Conservation (phyloP, 2,113 vertebrate species). For the Lepus europaeus region DNA sequence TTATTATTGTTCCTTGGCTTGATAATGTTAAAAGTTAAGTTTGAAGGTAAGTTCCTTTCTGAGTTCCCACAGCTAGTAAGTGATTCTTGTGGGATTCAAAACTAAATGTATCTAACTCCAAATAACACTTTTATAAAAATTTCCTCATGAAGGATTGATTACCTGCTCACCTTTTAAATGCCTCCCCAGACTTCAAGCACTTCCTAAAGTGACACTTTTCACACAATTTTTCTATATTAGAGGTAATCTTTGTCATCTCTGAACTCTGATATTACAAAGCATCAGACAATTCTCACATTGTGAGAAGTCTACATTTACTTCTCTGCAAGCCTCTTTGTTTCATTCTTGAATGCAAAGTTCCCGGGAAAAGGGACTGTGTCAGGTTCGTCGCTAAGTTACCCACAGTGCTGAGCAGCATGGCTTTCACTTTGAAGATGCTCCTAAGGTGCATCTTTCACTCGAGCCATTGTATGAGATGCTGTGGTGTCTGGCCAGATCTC, state of each 20-base stretch:
- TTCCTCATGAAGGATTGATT: background rate
- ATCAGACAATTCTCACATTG: background rate
- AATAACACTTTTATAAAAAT: background rate
- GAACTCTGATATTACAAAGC: background rate
- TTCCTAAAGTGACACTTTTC: background rate
- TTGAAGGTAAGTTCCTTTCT: background rate
- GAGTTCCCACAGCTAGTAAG: background rate
- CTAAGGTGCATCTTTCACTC: background rate
- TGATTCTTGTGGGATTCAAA: background rate
- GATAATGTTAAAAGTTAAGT: background rate
- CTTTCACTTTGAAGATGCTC: background rate
- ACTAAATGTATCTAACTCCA: background rate
- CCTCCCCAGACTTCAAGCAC: background rate
- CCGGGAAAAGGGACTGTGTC: background rate
- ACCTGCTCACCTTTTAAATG: background rate
- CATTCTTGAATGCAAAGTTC: background rate
- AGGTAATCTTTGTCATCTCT: background rate
- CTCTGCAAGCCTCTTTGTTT: background rate
- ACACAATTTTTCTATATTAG: background rate
- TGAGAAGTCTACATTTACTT: background rate
- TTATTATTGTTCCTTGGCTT: background rate
- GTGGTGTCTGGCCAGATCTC: background rate
- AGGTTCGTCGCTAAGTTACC: background rate
- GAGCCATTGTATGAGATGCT: fast-evolving
- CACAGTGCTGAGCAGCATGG: background rate